A percentile compares a stretch with the other conserved stretches of the same genome.
Conservation (phyloP, 2,888 invertebrate genomes). For the Drosophila mayaguana region DNA sequence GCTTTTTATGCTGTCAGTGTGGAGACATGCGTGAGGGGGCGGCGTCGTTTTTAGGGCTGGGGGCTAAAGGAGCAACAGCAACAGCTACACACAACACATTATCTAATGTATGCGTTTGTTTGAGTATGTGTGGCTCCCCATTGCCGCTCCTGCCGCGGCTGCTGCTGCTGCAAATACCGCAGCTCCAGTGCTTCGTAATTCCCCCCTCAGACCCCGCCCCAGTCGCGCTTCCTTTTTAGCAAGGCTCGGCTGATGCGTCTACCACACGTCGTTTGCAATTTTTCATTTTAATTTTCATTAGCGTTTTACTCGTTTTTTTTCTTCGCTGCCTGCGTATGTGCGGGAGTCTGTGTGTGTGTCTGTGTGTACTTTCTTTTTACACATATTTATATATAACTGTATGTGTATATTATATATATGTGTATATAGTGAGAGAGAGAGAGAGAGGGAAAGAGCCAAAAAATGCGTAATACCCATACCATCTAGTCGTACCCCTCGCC, state of each 20-base stretch:
- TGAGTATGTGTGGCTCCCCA: conserved; percentile 27
- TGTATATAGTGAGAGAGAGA: neutral
- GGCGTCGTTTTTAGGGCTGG: neutral
- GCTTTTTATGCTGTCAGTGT: conserved; percentile 46
- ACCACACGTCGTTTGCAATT: conserved; percentile 83
- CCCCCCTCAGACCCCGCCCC: neutral
- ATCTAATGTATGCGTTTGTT: conserved; percentile 73
- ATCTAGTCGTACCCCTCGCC: neutral
- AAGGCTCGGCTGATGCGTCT: conserved; percentile 41
- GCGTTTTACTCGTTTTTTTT: conserved; percentile 75
- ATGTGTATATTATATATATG: neutral
- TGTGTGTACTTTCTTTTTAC: conserved; percentile 14
- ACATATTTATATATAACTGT: conserved; percentile 1
- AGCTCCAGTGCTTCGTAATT: conserved; percentile 9
- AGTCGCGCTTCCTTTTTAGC: neutral
- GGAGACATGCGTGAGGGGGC: conserved; percentile 48
- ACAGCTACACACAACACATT: conserved; percentile 42
- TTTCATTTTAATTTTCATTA: conserved; percentile 85
- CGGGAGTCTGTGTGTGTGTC: conserved; percentile 8
- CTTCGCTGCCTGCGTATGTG: conserved; percentile 30
- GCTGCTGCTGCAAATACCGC: conserved; percentile 30
- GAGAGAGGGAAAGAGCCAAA: conserved; percentile 20
- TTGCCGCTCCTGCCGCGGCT: conserved; percentile 10
- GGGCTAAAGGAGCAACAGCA: conserved; percentile 1
- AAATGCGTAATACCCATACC: conserved; percentile 48